phyloP scores from a whole-genome alignment of 2,113 vertebrate genomes.

The Brachypodius melanocephalos region DNA sequence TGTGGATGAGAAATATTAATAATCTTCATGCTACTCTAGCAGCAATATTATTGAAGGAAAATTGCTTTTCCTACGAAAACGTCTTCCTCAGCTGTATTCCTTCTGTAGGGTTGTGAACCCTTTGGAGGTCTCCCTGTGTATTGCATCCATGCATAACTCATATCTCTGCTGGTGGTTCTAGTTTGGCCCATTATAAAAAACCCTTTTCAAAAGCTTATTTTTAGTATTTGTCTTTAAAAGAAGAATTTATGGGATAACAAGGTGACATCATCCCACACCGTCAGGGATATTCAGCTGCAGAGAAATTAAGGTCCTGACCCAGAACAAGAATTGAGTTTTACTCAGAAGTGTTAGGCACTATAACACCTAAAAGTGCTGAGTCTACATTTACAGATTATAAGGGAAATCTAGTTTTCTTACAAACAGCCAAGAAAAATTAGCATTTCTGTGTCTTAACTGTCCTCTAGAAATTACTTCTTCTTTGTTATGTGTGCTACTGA shows the following conservation, averaged over 20 bases:
- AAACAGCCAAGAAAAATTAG: background rate
- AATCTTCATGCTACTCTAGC: background rate
- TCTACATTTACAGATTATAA: background rate
- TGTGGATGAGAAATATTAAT: background rate
- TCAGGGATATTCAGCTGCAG: background rate
- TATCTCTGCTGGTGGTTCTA: background rate
- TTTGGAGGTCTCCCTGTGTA: background rate
- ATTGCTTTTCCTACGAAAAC: background rate
- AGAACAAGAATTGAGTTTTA: background rate
- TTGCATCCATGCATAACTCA: background rate
- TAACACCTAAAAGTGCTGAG: background rate
- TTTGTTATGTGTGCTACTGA: background rate
- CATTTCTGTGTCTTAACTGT: background rate
- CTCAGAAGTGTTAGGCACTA: background rate
- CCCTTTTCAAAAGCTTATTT: background rate
- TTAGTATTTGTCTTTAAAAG: background rate
- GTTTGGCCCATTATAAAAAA: background rate
- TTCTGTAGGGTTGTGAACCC: background rate
- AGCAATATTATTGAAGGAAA: background rate
- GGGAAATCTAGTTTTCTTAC: background rate
- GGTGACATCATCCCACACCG: background rate
- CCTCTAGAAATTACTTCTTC: background rate
- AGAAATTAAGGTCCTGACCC: background rate
- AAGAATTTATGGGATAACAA: background rate
- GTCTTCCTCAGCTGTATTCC: fast-evolving